A percentile compares a stretch with the other conserved stretches of the same genome.
Evolutionary conservation across 1,140 invertebrate species (phyloP).

Genomic region (Bombus affinis): DNA sequence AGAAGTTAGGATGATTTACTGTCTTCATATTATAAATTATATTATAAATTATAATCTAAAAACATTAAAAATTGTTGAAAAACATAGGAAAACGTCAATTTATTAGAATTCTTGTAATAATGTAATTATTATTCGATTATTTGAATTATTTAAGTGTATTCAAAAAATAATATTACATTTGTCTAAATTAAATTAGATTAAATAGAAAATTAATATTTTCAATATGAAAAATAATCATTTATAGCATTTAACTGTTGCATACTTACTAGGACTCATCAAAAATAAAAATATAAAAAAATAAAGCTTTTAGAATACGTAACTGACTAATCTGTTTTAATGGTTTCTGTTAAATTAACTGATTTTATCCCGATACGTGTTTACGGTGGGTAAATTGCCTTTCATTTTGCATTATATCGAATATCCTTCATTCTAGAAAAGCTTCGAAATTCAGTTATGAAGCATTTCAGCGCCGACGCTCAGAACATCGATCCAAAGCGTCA

Average conservation of each 20-base stretch:
- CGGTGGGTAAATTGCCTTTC: background rate
- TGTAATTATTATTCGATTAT: background rate
- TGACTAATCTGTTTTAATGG: background rate
- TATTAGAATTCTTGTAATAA: background rate
- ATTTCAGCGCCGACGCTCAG: constrained; percentile 73
- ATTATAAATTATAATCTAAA: background rate
- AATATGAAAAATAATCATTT: background rate
- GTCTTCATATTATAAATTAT: background rate
- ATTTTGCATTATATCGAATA: constrained; percentile 11
- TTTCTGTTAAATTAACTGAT: background rate
- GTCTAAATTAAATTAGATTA: background rate
- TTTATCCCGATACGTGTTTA: background rate
- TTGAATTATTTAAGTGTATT: background rate
- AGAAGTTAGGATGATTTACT: background rate
- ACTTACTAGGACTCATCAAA: background rate
- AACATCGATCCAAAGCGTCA: constrained; percentile 80
- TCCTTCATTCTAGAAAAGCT: constrained; percentile 43
- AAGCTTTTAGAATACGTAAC: background rate
- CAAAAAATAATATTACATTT: background rate
- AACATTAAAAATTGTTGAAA: background rate
- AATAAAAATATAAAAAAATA: background rate
- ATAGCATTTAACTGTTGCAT: background rate
- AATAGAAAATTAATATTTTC: background rate
- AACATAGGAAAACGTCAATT: background rate
- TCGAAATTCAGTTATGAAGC: constrained; percentile 50